A percentile compares a stretch with the other conserved stretches of the same genome.
phyloP scores from a whole-genome alignment of 2,113 vertebrate genomes.

The Psophia crepitans region DNA sequence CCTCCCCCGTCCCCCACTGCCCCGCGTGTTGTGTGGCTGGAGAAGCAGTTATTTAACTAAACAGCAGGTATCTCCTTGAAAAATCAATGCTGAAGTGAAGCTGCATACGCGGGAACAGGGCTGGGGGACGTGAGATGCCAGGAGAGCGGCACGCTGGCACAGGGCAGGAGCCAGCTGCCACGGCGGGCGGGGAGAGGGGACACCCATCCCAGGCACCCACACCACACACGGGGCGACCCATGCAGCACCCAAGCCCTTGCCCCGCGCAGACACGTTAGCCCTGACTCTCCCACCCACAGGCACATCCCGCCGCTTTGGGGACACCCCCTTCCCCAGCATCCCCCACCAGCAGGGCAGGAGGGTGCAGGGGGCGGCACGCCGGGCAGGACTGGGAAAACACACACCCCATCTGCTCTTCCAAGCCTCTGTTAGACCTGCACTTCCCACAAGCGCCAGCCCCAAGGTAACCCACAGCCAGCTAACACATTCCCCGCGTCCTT shows the following conservation, averaged over 20 bases:
- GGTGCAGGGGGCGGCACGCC: fast-evolving
- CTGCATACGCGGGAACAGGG: not conserved
- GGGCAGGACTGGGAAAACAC: not conserved
- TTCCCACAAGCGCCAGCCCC: not conserved
- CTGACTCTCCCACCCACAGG: not conserved
- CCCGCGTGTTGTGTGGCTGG: fast-evolving
- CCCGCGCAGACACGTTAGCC: fast-evolving
- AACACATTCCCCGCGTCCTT: fast-evolving
- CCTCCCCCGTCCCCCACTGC: fast-evolving
- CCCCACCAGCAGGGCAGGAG: not conserved
- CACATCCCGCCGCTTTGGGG: not conserved
- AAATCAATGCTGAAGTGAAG: not conserved
- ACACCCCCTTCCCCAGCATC: not conserved
- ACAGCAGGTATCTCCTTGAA: not conserved
- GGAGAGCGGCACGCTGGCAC: not conserved
- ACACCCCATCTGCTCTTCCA: not conserved
- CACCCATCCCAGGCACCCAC: not conserved
- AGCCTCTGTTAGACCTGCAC: not conserved
- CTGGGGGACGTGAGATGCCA: not conserved
- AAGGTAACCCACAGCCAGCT: not conserved
- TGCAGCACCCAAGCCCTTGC: not conserved
- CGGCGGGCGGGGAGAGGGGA: not conserved
- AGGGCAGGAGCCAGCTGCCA: fast-evolving
- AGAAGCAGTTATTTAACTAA: not conserved
- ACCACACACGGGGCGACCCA: not conserved